Percentiles rank a stretch among this genome's conserved stretches.
phyloP scores from a whole-genome alignment of 1,140 invertebrate genomes.

The Drosophila azteca region DNA sequence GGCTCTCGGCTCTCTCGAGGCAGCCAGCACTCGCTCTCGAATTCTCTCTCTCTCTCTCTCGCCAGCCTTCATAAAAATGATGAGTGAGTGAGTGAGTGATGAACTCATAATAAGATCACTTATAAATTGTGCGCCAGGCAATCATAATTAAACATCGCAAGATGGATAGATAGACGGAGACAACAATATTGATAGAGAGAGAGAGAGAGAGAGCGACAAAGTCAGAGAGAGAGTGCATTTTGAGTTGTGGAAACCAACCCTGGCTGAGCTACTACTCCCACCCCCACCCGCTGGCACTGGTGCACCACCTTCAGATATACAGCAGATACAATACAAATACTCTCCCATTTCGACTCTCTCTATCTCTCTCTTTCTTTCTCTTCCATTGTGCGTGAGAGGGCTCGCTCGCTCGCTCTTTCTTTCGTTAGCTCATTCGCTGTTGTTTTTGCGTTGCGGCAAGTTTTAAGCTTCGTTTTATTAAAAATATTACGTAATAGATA shows the following conservation, averaged over 20 bases:
- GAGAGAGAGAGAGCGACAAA: slow-evolving; percentile 1
- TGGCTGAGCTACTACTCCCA: slow-evolving; percentile 2
- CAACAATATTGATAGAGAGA: not conserved
- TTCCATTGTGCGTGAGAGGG: slow-evolving; percentile 43
- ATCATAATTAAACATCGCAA: slow-evolving; percentile 38
- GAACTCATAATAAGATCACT: slow-evolving; percentile 52
- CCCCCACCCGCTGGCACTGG: not conserved
- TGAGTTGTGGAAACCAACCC: slow-evolving; percentile 26
- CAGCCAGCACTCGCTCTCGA: slow-evolving; percentile 25
- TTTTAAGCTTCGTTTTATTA: slow-evolving; percentile 78
- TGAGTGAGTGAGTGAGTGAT: slow-evolving; percentile 38
- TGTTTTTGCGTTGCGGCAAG: slow-evolving; percentile 22
- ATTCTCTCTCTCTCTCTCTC: slow-evolving; percentile 27
- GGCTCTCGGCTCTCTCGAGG: slow-evolving; percentile 13
- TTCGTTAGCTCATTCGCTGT: slow-evolving; percentile 19
- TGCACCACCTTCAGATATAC: slow-evolving; percentile 20
- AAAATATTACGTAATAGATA: slow-evolving; percentile 82
- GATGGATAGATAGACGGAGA: not conserved
- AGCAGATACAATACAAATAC: slow-evolving; percentile 11
- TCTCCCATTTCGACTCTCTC: slow-evolving; percentile 38
- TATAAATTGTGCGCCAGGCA: slow-evolving; percentile 21
- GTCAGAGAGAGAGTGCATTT: slow-evolving; percentile 7
- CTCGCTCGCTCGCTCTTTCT: slow-evolving; percentile 25
- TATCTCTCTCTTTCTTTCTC: slow-evolving; percentile 27
- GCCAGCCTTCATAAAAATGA: slow-evolving; percentile 4